Base-by-base conservation (phyloP, 2,888 invertebrate genomes). In the Dione vanillae region DNA sequence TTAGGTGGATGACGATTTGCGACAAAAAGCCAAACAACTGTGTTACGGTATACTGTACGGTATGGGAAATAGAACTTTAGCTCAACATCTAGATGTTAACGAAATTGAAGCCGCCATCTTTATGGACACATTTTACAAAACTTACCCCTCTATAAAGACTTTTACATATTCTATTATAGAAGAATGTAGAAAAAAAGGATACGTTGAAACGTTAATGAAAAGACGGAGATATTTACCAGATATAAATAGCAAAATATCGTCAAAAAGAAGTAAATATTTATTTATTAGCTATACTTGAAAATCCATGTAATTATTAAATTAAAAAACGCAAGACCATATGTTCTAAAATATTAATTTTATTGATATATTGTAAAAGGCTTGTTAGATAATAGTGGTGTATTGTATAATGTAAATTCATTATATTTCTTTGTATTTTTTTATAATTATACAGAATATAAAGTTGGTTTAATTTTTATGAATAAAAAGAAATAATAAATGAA, bases 31-130 rank as follows among this genome's bases (percentile, higher is more conserved):
- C 6, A 98, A 99, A 87, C 96, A 98, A 90, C 95, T 99, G 41
- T 98, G 98, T 85, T 99, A 99, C 88, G 99, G 98, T 8, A 98
- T 99, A 81, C 96, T 99, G 70, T 99, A 99, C 86, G 99, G 99
- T 9, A 99, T 99, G 96, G 98, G 99, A 2, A 94, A 95, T 71
- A 96, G 95, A 80, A 95, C 97, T 0, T 91, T 99, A 41, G 95
- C 97, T 0, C 96, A 97, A 72, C 95, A 96, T 75, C 92, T 99
- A 45, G 95, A 95, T 69, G 95, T 98, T 11, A 94, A 95, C 0
- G 97, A 97, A 85, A 91, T 95, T 59, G 97, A 98, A 79, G 99
- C 99, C 0, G 93, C 93, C 3, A 91, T 94, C 65, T 97, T 99
- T 86, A 96, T 96, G 84, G 95, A 96, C 70, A 95, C 95, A 65